Conservation (phyloP, 2,113 vertebrate genomes). For the Elanoides forficatus region DNA sequence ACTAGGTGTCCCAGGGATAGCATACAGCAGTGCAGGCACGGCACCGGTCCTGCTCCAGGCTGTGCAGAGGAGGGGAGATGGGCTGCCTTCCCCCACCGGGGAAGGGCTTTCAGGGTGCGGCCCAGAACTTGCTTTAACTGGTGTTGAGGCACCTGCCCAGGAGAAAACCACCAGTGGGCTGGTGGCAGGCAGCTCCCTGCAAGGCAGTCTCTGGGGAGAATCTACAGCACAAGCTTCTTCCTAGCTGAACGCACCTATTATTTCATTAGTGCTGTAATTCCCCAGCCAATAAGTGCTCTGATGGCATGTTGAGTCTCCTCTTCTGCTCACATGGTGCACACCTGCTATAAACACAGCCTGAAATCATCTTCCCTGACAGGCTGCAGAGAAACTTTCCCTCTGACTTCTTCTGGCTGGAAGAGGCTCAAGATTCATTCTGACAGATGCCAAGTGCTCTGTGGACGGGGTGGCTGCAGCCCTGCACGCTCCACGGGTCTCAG, state of each 20-base stretch:
- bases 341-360: neutral
- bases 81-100: neutral
- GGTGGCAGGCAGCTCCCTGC: neutral
- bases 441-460: neutral
- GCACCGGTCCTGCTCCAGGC: neutral
- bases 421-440: neutral
- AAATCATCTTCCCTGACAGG: neutral
- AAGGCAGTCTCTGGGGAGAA: neutral
- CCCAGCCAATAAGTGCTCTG: neutral
- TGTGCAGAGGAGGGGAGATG: neutral
- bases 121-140: neutral
- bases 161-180: neutral
- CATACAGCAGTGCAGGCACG: neutral
- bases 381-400: neutral
- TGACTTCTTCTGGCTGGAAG: neutral
- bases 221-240: neutral
- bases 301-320: neutral
- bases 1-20: neutral
- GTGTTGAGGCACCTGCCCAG: neutral
- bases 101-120: neutral
- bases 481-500: fast-evolving
- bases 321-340: neutral
- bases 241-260: neutral
- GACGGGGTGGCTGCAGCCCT: fast-evolving
- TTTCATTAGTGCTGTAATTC: neutral